Percentiles rank a stretch among this genome's conserved stretches.
These are phyloP conservation scores for Lamproptera curius DNA, from an alignment of 2,888 invertebrate genomes.

Conservation along the genomic window DNA sequence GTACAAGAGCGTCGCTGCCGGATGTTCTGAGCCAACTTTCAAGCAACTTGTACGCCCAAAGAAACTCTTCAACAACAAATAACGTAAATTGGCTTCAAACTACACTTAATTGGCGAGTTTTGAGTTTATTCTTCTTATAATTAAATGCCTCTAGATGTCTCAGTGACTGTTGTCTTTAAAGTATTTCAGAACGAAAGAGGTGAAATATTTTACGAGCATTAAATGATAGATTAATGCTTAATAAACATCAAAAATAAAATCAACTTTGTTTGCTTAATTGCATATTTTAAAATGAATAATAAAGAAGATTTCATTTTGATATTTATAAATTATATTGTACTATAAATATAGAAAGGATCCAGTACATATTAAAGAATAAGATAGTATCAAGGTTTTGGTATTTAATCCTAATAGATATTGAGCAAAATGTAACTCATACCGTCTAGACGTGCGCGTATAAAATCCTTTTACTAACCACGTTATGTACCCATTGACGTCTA, in stretches of 20 bases:
- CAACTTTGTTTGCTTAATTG: too few relatives aligned
- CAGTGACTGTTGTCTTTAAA: too few relatives aligned
- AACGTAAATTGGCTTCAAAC: constrained; percentile 10
- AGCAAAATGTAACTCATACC: background rate
- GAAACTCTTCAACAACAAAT: background rate
- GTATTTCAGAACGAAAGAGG: too few relatives aligned
- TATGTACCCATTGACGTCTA: background rate
- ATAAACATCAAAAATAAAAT: too few relatives aligned
- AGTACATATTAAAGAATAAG: too few relatives aligned
- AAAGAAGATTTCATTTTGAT: too few relatives aligned
- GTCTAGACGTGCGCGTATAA: constrained; percentile 4
- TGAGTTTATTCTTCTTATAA: constrained; percentile 1
- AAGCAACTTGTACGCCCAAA: constrained; percentile 4
- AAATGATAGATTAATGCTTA: too few relatives aligned
- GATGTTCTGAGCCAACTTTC: constrained; percentile 7
- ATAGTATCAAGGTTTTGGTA: background rate
- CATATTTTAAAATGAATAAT: too few relatives aligned
- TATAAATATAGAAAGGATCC: too few relatives aligned
- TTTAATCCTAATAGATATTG: background rate
- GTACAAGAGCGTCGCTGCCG: background rate
- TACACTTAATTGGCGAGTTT: background rate
- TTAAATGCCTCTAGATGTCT: background rate
- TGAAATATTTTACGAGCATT: too few relatives aligned
- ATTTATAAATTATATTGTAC: too few relatives aligned
- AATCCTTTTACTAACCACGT: background rate